A percentile compares a stretch with the other conserved stretches of the same genome.
Evolutionary conservation across 2,113 vertebrate species (phyloP).

Genomic region (Bettongia penicillata): DNA sequence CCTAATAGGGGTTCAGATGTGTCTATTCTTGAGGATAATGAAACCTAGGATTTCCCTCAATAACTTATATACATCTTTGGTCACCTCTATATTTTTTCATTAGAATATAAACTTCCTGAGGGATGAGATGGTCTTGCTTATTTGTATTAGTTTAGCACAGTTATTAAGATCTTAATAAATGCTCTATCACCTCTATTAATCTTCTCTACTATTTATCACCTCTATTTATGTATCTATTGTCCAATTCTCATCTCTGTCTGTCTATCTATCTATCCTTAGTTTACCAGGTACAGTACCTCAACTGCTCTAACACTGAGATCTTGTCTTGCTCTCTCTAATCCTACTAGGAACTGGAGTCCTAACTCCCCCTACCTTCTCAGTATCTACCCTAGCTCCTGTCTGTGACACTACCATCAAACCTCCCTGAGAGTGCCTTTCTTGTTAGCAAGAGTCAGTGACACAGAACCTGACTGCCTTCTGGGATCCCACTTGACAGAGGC

Average conservation of each 20-base stretch:
- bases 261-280: not conserved
- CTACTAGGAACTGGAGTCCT: not conserved
- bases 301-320: not conserved
- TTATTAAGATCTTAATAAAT: too few species aligned
- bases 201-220: too few species aligned
- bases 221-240: too few species aligned
- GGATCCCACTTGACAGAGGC: not conserved
- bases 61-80: too few species aligned
- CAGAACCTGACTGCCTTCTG: not conserved
- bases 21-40: too few species aligned
- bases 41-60: too few species aligned
- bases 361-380: not conserved
- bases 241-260: not conserved
- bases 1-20: too few species aligned
- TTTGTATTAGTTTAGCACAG: too few species aligned
- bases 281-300: not conserved
- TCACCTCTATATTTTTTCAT: too few species aligned
- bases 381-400: not conserved
- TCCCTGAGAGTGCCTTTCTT: not conserved
- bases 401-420: not conserved
- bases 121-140: too few species aligned
- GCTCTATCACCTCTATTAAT: too few species aligned
- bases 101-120: too few species aligned
- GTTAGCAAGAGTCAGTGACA: not conserved
- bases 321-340: not conserved